phyloP scores from a whole-genome alignment of 1,140 invertebrate genomes.

The Tribolium madens region DNA sequence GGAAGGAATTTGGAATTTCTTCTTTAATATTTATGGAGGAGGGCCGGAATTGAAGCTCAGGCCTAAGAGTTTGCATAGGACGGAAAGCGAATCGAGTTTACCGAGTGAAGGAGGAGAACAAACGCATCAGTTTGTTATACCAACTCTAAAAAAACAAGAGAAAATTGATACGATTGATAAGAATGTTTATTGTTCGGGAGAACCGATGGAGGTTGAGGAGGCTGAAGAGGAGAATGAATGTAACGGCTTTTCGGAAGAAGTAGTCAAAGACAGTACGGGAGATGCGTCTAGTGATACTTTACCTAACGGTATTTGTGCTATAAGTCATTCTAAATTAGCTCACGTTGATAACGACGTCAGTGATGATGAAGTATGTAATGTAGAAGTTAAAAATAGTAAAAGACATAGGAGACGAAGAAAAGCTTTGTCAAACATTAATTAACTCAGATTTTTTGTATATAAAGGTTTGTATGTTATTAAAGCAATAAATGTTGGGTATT shows the following conservation, averaged over 20 bases:
- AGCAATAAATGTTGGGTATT: conserved; percentile 39
- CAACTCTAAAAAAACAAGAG: conserved; percentile 40
- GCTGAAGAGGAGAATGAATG: conserved; percentile 32
- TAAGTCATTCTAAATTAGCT: conserved; percentile 39
- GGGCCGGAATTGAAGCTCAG: conserved; percentile 80
- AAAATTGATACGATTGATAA: conserved; percentile 40
- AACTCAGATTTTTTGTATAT: conserved; percentile 23
- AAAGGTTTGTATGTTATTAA: conserved; percentile 31
- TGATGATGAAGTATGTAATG: conserved; percentile 31
- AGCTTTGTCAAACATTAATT: conserved; percentile 32
- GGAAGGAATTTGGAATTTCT: conserved; percentile 87
- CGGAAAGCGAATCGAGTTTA: conserved; percentile 28
- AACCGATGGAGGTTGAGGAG: conserved; percentile 53
- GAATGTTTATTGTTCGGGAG: conserved; percentile 50
- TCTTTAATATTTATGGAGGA: conserved; percentile 86
- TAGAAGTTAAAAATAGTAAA: conserved; percentile 40
- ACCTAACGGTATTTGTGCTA: conserved; percentile 35
- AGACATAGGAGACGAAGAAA: conserved; percentile 44
- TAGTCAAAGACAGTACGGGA: conserved; percentile 11
- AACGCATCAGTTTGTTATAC: conserved; percentile 44
- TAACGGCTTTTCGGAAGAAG: conserved; percentile 20
- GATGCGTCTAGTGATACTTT: conserved; percentile 44
- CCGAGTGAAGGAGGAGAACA: conserved; percentile 28
- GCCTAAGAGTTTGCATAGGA: conserved; percentile 10
- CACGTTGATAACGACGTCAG: conserved; percentile 43